Conservation (phyloP, 2,113 vertebrate genomes). For the Hipposideros armiger region DNA sequence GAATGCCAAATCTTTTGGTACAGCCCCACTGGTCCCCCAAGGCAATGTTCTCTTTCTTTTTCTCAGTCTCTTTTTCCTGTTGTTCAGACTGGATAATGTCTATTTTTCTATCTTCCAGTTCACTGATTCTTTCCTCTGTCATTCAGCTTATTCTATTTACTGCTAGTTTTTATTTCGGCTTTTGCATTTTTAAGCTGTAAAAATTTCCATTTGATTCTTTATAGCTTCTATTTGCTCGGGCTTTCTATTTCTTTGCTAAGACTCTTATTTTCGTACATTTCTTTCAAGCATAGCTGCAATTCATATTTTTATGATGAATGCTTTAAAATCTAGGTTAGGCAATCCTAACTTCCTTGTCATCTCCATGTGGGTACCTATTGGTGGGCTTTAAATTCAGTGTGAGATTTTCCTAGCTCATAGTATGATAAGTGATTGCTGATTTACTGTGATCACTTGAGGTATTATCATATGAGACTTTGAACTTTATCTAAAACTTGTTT, state of each 20-base stretch:
- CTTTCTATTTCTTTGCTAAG: conserved; percentile 16
- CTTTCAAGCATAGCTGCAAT: not conserved
- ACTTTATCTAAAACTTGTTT: not conserved
- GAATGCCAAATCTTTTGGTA: not conserved
- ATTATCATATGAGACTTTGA: not conserved
- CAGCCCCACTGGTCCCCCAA: not conserved
- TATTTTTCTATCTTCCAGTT: too few relatives aligned
- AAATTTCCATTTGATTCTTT: not conserved
- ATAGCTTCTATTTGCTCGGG: not conserved
- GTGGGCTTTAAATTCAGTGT: not conserved
- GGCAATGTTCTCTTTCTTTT: not conserved
- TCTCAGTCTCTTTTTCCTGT: not conserved
- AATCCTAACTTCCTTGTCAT: conserved; percentile 8
- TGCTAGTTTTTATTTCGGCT: not conserved
- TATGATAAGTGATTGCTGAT: not conserved
- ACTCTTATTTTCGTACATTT: not conserved
- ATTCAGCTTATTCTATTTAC: not conserved
- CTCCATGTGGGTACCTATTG: not conserved
- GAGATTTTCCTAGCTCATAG: not conserved
- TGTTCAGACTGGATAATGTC: not conserved
- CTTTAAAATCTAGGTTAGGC: not conserved
- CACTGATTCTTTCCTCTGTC: not conserved
- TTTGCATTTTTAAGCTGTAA: not conserved
- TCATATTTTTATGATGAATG: not conserved
- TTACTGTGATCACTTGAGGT: not conserved